phyloP scores from a whole-genome alignment of 2,113 vertebrate genomes.

The Plectropomus leopardus region DNA sequence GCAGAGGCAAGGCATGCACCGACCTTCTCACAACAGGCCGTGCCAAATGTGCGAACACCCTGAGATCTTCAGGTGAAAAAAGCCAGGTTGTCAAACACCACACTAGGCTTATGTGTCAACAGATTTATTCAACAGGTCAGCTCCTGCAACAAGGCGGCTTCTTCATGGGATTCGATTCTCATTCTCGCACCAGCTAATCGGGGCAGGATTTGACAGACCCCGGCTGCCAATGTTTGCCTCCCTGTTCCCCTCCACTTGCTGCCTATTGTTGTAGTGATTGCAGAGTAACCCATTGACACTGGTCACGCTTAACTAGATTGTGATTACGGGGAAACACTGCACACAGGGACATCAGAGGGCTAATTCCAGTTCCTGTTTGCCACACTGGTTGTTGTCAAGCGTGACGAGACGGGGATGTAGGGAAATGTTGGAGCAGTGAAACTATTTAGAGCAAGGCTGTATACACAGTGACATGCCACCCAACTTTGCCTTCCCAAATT shows the following conservation, averaged over 20 bases:
- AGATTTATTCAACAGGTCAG: slow-evolving; percentile 63
- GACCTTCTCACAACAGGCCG: not conserved
- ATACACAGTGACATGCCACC: slow-evolving; percentile 16
- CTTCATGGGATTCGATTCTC: slow-evolving; percentile 37
- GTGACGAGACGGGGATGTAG: not conserved
- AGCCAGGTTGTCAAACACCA: slow-evolving; percentile 57
- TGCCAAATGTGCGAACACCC: slow-evolving; percentile 7
- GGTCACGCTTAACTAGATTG: slow-evolving; percentile 74
- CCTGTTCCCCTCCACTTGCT: slow-evolving; percentile 42
- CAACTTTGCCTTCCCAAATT: slow-evolving; percentile 47
- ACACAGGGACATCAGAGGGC: slow-evolving; percentile 49
- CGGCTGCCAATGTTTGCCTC: slow-evolving; percentile 46
- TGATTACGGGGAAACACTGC: slow-evolving; percentile 51
- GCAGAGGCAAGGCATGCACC: not conserved
- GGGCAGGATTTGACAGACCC: slow-evolving; percentile 35
- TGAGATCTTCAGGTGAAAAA: slow-evolving; percentile 38
- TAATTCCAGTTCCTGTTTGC: slow-evolving; percentile 58
- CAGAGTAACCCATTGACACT: slow-evolving; percentile 55
- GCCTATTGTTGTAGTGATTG: slow-evolving; percentile 62
- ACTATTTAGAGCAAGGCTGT: slow-evolving; percentile 34
- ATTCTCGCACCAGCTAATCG: slow-evolving; percentile 51
- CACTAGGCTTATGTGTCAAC: slow-evolving; percentile 60
- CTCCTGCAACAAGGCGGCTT: slow-evolving; percentile 14
- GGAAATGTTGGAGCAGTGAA: slow-evolving; percentile 22
- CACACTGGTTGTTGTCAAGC: slow-evolving; percentile 34